A percentile compares a stretch with the other conserved stretches of the same genome.
phyloP scores from a whole-genome alignment of 2,113 vertebrate genomes.

The Pyrgilauda ruficollis region DNA sequence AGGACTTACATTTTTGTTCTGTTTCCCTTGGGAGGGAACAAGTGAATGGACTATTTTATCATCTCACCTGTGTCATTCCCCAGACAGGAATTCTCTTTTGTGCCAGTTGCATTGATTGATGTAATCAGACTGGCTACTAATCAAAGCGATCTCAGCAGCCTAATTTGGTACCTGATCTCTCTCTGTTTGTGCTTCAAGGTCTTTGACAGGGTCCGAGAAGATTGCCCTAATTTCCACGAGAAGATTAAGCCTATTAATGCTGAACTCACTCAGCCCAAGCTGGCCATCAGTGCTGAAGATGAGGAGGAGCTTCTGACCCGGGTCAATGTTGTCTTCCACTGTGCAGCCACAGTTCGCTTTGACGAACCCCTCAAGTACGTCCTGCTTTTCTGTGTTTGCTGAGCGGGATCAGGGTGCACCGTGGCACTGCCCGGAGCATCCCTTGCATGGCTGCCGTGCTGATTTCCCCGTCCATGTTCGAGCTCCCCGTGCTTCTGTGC shows the following conservation, averaged over 20 bases:
- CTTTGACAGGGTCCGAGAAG: constrained; percentile 89
- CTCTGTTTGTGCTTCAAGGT: constrained; percentile 77
- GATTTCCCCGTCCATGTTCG: not conserved
- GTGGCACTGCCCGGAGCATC: not conserved
- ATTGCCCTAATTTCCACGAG: constrained; percentile 85
- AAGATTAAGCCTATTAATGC: constrained; percentile 90
- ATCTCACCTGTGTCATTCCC: not conserved
- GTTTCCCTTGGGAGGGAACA: not conserved
- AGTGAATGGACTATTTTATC: not conserved
- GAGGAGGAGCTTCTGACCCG: constrained; percentile 78
- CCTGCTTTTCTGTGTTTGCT: not conserved
- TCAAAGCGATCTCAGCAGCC: not conserved
- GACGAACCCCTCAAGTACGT: constrained; percentile 88
- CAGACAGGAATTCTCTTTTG: not conserved
- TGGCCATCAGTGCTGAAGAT: constrained; percentile 87
- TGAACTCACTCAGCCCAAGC: constrained; percentile 86
- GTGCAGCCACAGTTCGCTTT: constrained; percentile 93
- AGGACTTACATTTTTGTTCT: not conserved
- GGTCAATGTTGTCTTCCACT: constrained; percentile 92
- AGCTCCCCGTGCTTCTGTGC: not conserved
- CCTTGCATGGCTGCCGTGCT: not conserved
- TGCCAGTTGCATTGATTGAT: not conserved
- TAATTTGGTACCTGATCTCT: constrained; percentile 42
- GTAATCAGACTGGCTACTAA: constrained; percentile 9
- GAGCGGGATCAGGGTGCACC: not conserved